Percentiles rank a stretch among this genome's conserved stretches.
These are phyloP conservation scores for Drosophila infuscata DNA, from an alignment of 2,888 invertebrate genomes.

Conservation along the genomic window DNA sequence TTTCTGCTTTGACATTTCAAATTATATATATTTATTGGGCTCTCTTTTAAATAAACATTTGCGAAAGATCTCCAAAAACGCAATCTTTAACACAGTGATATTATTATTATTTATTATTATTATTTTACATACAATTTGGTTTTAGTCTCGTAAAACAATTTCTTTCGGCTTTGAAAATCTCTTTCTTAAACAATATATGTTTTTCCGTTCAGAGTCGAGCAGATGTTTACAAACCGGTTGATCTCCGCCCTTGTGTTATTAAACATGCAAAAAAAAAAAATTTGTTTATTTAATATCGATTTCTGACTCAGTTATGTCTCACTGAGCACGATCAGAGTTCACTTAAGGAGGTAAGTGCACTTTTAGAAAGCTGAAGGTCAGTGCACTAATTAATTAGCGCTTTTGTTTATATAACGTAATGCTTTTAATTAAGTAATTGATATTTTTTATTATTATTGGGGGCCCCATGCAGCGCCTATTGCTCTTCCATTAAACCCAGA, in stretches of 20 bases:
- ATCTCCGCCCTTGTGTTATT: not conserved
- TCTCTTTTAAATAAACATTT: not conserved
- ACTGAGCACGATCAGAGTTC: not conserved
- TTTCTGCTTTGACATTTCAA: not conserved
- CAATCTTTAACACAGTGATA: not conserved
- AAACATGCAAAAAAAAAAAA: not conserved
- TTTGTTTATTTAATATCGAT: not conserved
- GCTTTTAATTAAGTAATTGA: not conserved
- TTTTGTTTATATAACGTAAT: not conserved
- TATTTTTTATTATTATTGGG: not conserved
- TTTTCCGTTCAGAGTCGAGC: not conserved
- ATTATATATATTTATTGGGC: slow-evolving; percentile 9
- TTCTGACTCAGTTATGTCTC: not conserved
- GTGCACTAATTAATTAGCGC: not conserved
- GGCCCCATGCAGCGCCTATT: not conserved
- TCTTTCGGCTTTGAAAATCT: not conserved
- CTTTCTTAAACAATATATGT: not conserved
- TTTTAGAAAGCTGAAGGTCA: not conserved
- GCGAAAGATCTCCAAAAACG: not conserved
- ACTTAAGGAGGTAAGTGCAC: not conserved
- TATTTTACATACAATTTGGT: not conserved
- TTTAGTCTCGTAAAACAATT: not conserved
- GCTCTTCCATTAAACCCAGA: not conserved
- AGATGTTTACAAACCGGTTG: not conserved
- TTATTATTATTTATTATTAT: not conserved